Evolutionary conservation across 2,113 vertebrate genomes (phyloP).

Genomic region (Peromyscus polionotus): DNA sequence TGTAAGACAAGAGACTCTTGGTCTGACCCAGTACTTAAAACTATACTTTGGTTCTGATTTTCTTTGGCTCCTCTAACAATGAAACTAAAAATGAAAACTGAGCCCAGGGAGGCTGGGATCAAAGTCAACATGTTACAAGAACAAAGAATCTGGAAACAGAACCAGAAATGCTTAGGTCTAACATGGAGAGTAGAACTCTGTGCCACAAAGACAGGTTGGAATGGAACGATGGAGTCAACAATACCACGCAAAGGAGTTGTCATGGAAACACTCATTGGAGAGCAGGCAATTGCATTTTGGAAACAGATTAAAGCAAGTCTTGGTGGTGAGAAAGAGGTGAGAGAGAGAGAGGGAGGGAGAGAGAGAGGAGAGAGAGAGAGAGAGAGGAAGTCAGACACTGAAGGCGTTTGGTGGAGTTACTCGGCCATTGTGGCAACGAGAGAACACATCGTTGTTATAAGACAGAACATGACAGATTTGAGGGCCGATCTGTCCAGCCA

Average conservation of each 20-base stretch:
- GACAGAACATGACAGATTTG: not conserved
- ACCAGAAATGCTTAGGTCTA: not conserved
- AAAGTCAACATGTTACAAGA: not conserved
- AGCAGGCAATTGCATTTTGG: conserved; percentile 72
- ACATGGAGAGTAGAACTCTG: not conserved
- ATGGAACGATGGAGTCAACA: conserved; percentile 55
- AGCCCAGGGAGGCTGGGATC: conserved; percentile 19
- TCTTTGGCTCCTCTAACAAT: not conserved
- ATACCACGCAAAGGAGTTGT: conserved; percentile 72
- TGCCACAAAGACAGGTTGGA: not conserved
- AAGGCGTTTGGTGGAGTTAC: not conserved
- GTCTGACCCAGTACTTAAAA: not conserved
- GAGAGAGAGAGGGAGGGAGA: too few species aligned
- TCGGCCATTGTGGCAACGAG: not conserved
- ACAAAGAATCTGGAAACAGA: not conserved
- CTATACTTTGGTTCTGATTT: not conserved
- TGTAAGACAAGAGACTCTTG: not conserved
- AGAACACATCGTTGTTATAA: not conserved
- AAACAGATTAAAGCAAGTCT: conserved; percentile 65
- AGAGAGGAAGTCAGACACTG: conserved; percentile 26
- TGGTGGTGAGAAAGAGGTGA: conserved; percentile 23
- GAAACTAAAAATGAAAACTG: not conserved
- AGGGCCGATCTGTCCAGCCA: conserved; percentile 52
- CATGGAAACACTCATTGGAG: conserved; percentile 78
- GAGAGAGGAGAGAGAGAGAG: too few species aligned